These are phyloP conservation scores for Mystacides longicornis DNA, from an alignment of 2,888 invertebrate genomes.

Conservation along the genomic window DNA sequence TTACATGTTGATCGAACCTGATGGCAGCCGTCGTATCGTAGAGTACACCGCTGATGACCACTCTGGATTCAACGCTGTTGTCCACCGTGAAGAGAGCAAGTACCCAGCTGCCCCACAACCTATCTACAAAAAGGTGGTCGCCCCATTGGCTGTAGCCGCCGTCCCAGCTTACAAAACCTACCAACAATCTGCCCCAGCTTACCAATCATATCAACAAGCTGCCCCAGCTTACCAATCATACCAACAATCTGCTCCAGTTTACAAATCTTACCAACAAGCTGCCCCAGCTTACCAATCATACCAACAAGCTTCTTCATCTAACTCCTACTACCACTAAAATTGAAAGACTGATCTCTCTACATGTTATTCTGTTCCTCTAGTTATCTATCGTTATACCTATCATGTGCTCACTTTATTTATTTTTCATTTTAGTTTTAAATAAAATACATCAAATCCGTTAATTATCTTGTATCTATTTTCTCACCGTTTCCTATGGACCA, in stretches of 20 bases:
- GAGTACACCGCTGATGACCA: slow-evolving; percentile 45
- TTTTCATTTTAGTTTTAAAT: too few relatives aligned
- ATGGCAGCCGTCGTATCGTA: slow-evolving; percentile 39
- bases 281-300: slow-evolving; percentile 17
- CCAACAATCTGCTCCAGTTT: background rate
- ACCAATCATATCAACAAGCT: slow-evolving; percentile 1
- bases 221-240: slow-evolving; percentile 13
- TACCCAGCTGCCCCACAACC: slow-evolving; percentile 18
- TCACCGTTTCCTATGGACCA: too few relatives aligned
- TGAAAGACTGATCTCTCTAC: too few relatives aligned
- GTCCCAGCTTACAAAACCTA: background rate
- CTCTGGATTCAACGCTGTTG: slow-evolving; percentile 46
- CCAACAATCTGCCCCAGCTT: background rate
- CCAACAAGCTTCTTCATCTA: slow-evolving; percentile 10
- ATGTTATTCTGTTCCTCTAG: too few relatives aligned
- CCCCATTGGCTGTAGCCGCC: background rate
- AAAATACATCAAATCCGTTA: too few relatives aligned
- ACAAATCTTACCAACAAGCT: slow-evolving; percentile 4
- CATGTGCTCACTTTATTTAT: too few relatives aligned
- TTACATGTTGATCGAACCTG: slow-evolving; percentile 44
- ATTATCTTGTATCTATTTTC: too few relatives aligned
- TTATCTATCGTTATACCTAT: too few relatives aligned
- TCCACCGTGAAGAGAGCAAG: slow-evolving; percentile 33
- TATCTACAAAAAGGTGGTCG: slow-evolving; percentile 13
- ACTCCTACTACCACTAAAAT: slow-evolving; percentile 8